Conservation (phyloP, 2,113 vertebrate species). For the Heterocephalus glaber region DNA sequence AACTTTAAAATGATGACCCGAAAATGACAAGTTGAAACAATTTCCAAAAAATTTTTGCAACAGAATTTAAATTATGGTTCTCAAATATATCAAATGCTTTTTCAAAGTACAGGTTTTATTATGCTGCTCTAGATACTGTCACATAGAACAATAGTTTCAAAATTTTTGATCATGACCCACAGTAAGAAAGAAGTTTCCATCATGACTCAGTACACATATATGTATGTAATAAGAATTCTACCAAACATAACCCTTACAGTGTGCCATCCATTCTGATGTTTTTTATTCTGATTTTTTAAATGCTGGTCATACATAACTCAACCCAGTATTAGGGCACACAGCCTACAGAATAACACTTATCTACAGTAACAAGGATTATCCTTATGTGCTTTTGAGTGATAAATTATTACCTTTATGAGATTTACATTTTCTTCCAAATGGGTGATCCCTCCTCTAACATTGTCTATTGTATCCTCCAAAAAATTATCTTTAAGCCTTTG, state of each 20-base stretch:
- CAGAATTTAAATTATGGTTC: slow-evolving; percentile 53
- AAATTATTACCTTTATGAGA: slow-evolving; percentile 57
- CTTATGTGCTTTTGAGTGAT: slow-evolving; percentile 51
- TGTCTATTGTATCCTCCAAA: slow-evolving; percentile 57
- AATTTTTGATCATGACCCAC: neutral
- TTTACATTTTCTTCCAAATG: slow-evolving; percentile 54
- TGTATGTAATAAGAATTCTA: neutral
- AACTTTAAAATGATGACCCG: slow-evolving; percentile 46
- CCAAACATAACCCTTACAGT: neutral
- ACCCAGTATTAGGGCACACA: neutral
- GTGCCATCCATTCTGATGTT: neutral
- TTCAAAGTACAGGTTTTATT: slow-evolving; percentile 36
- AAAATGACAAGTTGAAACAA: slow-evolving; percentile 26
- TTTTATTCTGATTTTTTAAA: neutral
- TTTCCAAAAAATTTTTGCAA: neutral
- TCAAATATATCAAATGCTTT: slow-evolving; percentile 34
- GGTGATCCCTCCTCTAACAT: neutral
- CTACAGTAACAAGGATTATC: slow-evolving; percentile 44
- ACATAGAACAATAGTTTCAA: slow-evolving; percentile 47
- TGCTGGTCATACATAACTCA: slow-evolving; percentile 5
- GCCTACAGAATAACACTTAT: neutral
- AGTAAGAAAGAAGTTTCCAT: slow-evolving; percentile 34
- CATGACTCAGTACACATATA: neutral
- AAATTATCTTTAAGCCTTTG: slow-evolving; percentile 62
- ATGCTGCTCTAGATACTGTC: slow-evolving; percentile 2